phyloP scores from a whole-genome alignment of 2,888 invertebrate species.

The Gymnoscelis rufifasciata region DNA sequence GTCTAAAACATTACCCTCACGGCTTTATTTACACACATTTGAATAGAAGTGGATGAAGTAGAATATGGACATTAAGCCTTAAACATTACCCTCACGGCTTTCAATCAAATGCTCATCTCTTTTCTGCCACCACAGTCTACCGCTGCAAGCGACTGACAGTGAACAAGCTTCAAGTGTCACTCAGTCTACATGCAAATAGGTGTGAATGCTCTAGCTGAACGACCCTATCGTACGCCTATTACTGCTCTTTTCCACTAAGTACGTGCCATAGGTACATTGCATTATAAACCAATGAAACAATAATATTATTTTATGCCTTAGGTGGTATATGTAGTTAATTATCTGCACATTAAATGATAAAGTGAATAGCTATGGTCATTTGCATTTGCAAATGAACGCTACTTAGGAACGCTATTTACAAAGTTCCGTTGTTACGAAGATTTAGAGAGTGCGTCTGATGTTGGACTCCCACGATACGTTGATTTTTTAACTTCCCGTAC shows the following conservation, averaged over 20 bases:
- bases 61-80: too few species aligned
- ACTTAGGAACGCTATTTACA: too few species aligned
- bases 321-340: too few species aligned
- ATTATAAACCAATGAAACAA: too few species aligned
- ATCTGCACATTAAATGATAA: slow-evolving; percentile 17
- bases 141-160: slow-evolving; percentile 16
- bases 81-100: too few species aligned
- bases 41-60: too few species aligned
- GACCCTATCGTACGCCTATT: slow-evolving; percentile 16
- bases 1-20: too few species aligned
- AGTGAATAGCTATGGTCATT: slow-evolving; percentile 39
- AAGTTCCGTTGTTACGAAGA: too few species aligned
- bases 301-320: too few species aligned
- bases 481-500: slow-evolving; percentile 38
- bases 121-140: background rate
- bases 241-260: slow-evolving; percentile 13
- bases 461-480: slow-evolving; percentile 40
- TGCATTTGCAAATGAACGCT: slow-evolving; percentile 46
- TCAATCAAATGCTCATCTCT: too few species aligned
- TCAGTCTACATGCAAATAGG: slow-evolving; percentile 21
- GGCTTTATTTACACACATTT: too few species aligned
- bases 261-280: slow-evolving; percentile 1
- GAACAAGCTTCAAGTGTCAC: slow-evolving; percentile 25
- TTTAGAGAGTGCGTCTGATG: slow-evolving; percentile 45
- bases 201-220: slow-evolving; percentile 19